Evolutionary conservation across 2,888 invertebrate species (phyloP).

Genomic region (Torymus texanus): DNA sequence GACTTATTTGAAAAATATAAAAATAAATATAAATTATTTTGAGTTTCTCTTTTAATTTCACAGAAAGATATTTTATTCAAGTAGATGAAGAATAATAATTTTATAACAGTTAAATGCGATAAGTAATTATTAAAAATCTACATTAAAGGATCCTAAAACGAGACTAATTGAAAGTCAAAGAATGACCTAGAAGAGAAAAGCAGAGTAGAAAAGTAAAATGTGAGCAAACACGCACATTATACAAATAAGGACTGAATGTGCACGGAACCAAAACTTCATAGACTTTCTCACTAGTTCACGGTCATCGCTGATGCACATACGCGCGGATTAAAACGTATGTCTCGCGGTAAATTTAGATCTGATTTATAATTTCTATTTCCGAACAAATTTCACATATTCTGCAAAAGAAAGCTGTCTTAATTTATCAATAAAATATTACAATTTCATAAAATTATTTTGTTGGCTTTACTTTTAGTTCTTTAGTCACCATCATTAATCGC

Average conservation of each 20-base stretch:
- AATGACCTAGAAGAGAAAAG: conserved; percentile 71
- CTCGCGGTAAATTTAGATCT: conserved; percentile 26
- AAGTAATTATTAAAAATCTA: neutral
- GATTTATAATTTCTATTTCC: conserved; percentile 36
- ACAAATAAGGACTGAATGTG: conserved; percentile 71
- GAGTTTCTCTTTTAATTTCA: neutral
- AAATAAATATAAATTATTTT: neutral
- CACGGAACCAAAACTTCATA: conserved; percentile 71
- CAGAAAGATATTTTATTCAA: no score
- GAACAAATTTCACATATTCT: conserved; percentile 21
- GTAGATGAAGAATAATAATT: no score
- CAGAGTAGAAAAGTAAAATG: conserved; percentile 72
- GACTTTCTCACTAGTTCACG: conserved; percentile 70
- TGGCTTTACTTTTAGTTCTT: no score
- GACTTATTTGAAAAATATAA: neutral
- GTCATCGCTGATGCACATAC: conserved; percentile 50
- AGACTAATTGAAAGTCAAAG: conserved; percentile 61
- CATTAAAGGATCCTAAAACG: conserved; percentile 32
- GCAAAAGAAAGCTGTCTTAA: neutral
- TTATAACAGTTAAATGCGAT: no score
- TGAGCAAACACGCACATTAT: conserved; percentile 64
- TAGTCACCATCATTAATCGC: no score
- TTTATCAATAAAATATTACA: no score
- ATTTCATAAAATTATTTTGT: no score
- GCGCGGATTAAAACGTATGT: conserved; percentile 36